A percentile compares a stretch with the other conserved stretches of the same genome.
phyloP scores from a whole-genome alignment of 2,113 vertebrate species.

The Sylvia atricapilla region DNA sequence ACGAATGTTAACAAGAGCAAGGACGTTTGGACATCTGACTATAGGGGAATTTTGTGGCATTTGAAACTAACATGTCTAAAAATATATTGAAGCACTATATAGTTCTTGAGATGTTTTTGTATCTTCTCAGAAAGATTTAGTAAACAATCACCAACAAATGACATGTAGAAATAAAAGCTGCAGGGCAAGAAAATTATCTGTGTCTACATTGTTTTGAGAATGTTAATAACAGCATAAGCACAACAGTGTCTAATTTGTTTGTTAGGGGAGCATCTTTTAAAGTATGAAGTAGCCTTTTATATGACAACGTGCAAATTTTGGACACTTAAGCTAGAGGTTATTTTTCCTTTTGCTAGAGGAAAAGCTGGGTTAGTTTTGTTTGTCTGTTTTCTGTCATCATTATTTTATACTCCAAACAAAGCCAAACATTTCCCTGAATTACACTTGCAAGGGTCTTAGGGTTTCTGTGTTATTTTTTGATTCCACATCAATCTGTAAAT shows the following conservation, averaged over 20 bases:
- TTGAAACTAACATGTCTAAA: not conserved
- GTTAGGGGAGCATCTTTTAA: not conserved
- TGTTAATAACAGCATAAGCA: not conserved
- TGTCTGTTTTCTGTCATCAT: not conserved
- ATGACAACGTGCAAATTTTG: not conserved
- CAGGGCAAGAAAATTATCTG: not conserved
- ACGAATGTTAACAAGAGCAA: not conserved
- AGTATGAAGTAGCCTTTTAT: not conserved
- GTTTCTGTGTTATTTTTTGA: not conserved
- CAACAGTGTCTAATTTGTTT: not conserved
- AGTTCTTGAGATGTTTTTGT: not conserved
- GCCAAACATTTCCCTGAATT: not conserved
- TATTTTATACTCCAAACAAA: not conserved
- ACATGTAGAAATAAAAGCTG: not conserved
- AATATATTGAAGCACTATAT: not conserved
- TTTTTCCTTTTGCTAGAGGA: not conserved
- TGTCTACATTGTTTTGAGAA: not conserved
- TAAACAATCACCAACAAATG: not conserved
- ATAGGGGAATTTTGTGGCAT: not conserved
- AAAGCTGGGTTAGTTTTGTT: not conserved
- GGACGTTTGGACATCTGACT: not conserved
- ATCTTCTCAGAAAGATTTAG: not conserved
- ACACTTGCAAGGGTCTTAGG: not conserved
- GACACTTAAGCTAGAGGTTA: not conserved
- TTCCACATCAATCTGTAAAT: not conserved